Percentiles rank a stretch among this genome's conserved stretches.
Conservation (phyloP, 2,888 invertebrate species). For the Tineola bisselliella region DNA sequence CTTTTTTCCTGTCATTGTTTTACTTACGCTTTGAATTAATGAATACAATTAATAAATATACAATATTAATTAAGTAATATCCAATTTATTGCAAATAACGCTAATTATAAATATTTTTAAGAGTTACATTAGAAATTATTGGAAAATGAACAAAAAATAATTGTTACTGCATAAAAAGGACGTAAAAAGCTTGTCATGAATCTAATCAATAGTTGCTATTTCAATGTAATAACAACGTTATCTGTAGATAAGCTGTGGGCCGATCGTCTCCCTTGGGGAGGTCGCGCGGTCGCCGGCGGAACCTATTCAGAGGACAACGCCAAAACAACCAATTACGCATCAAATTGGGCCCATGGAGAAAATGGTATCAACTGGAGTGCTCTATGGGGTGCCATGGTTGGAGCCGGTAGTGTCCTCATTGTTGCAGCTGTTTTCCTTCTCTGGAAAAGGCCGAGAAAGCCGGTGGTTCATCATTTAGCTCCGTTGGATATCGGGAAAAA, state of each 20-base stretch:
- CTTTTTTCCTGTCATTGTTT: too few species aligned
- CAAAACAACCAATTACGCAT: not conserved
- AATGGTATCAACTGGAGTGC: constrained; percentile 48
- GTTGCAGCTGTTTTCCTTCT: constrained; percentile 41
- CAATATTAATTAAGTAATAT: too few species aligned
- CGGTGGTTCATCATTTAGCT: constrained; percentile 37
- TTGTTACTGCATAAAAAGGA: not conserved
- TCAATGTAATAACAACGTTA: constrained; percentile 28
- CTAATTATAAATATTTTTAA: too few species aligned
- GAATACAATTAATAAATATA: too few species aligned
- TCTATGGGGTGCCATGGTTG: constrained; percentile 44
- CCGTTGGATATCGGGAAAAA: constrained; percentile 51
- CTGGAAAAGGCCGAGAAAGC: constrained; percentile 40
- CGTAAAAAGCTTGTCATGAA: not conserved
- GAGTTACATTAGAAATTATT: too few species aligned
- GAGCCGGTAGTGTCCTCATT: constrained; percentile 47
- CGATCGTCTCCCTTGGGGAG: constrained; percentile 28
- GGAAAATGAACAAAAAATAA: too few species aligned
- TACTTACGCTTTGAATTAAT: too few species aligned
- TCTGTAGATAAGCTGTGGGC: constrained; percentile 59
- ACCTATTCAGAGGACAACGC: not conserved
- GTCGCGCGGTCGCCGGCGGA: constrained; percentile 15
- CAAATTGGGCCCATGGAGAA: constrained; percentile 22
- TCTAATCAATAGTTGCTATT: not conserved
- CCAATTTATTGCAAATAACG: too few species aligned